Evolutionary conservation across 2,888 invertebrate genomes (phyloP), one percentile per base, ranked within the genome.

Genomic region (Oxyteleia sp.): DNA sequence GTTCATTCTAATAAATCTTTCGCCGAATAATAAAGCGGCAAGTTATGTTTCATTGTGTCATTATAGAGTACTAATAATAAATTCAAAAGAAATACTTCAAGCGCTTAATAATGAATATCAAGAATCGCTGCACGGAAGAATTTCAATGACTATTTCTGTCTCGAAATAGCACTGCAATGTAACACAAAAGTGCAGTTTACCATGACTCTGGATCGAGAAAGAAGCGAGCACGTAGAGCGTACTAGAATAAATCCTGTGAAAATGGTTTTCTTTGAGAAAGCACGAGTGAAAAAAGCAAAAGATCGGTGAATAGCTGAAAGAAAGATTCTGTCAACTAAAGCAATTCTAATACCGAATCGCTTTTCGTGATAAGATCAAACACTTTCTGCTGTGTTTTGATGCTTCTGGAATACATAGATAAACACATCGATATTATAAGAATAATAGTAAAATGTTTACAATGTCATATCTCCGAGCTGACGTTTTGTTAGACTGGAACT

Each of bases 231-330:
- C 61, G 61, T 61, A 72, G 43, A 72, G 8, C 43, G 64, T 47
- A n/a, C 55, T 47, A 55, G 64, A 64, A 75, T 64, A 75, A 75
- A 75, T 75, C 74, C 74, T 45, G 55, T 64, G 64, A 57, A 75
- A 75, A 75, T 75, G 64, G 74, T 75, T 75, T 74, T 74, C 74
- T 75, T 75, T 75, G 74, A 75, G 26, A 64, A 57, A 53, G 53
- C 20, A 16, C 23, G 16, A 10, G 15, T 10, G 53, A 53, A 74
- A 75, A 64, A 57, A 51, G n/a, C 13, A 45, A 38, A 61, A 63
- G 41, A 64, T 64, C 55, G 57, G 35, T 45, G 64, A 75, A 55
- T 47, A 18, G 47, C 41, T 38, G 55, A 23, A 64, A 35, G 55
- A 74, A 55, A 47, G 35, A 64, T 75, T 57, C 18, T 64, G 74